These are phyloP conservation scores for Felis catus DNA, from an alignment of 2,113 vertebrate genomes.

Conservation along the genomic window DNA sequence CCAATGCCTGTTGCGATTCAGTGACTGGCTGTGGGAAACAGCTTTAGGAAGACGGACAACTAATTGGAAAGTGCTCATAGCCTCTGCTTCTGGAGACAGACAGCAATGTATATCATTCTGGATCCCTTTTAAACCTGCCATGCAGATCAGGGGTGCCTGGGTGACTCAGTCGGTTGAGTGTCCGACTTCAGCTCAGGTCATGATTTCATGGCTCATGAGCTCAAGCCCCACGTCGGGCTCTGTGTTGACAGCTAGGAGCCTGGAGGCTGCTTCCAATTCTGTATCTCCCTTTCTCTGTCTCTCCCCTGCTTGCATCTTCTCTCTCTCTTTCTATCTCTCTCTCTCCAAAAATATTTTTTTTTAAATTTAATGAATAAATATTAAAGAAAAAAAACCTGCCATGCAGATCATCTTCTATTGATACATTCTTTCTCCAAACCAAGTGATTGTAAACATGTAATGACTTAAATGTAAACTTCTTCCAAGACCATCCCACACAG, in stretches of 20 bases:
- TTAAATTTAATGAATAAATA: too few relatives aligned
- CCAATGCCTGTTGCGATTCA: background rate
- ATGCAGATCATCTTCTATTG: background rate
- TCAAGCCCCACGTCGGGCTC: too few relatives aligned
- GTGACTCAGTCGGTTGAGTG: too few relatives aligned
- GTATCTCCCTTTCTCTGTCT: too few relatives aligned
- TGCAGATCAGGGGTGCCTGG: too few relatives aligned
- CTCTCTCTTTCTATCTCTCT: too few relatives aligned
- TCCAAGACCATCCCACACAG: background rate
- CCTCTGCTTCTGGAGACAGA: background rate
- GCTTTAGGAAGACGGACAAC: background rate
- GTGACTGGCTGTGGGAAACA: accelerated
- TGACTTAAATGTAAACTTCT: background rate
- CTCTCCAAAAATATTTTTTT: too few relatives aligned
- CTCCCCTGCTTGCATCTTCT: too few relatives aligned
- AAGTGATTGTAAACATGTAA: background rate
- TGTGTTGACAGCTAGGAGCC: too few relatives aligned
- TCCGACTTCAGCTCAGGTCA: too few relatives aligned
- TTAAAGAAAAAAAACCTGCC: background rate
- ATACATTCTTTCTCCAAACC: background rate
- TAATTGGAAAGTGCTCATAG: background rate
- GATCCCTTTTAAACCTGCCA: background rate
- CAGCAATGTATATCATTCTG: background rate
- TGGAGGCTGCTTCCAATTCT: too few relatives aligned
- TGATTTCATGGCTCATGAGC: too few relatives aligned